phyloP scores from a whole-genome alignment of 2,797 vertebrate species.

The Acrossocheilus fasciatus region DNA sequence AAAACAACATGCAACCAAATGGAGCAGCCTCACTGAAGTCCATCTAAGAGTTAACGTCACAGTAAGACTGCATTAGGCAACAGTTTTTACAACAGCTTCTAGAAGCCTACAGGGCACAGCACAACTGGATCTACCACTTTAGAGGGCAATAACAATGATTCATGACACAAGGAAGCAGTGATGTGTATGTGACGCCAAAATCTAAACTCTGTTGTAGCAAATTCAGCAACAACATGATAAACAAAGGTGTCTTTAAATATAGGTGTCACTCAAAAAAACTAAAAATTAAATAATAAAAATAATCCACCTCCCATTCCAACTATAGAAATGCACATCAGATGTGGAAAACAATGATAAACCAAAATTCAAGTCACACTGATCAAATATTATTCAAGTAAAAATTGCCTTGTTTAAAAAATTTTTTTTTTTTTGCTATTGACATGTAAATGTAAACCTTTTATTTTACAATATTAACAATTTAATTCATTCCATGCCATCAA shows the following conservation, averaged over 20 bases:
- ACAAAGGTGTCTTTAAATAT: constrained; percentile 32
- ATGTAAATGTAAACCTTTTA: neutral
- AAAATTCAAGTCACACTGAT: neutral
- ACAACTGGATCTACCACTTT: constrained; percentile 50
- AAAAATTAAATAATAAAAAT: neutral
- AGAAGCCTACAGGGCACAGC: neutral
- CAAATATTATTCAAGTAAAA: neutral
- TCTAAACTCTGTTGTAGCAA: constrained; percentile 2
- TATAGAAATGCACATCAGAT: neutral
- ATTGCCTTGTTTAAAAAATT: no score
- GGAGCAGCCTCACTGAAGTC: neutral
- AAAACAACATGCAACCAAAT: neutral
- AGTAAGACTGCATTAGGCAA: neutral
- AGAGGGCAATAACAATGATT: constrained; percentile 29
- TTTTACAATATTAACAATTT: neutral
- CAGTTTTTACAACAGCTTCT: constrained; percentile 28
- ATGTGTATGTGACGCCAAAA: neutral
- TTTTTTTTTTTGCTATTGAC: neutral
- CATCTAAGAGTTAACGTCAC: neutral
- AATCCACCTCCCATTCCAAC: neutral
- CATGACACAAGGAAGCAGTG: neutral
- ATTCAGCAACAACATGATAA: constrained; percentile 3
- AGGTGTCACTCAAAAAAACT: neutral
- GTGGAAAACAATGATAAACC: neutral
- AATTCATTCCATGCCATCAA: neutral